Evolutionary conservation across 1,140 invertebrate species (phyloP), one percentile per base, ranked within the genome.

Genomic region (Conus betulinus): DNA sequence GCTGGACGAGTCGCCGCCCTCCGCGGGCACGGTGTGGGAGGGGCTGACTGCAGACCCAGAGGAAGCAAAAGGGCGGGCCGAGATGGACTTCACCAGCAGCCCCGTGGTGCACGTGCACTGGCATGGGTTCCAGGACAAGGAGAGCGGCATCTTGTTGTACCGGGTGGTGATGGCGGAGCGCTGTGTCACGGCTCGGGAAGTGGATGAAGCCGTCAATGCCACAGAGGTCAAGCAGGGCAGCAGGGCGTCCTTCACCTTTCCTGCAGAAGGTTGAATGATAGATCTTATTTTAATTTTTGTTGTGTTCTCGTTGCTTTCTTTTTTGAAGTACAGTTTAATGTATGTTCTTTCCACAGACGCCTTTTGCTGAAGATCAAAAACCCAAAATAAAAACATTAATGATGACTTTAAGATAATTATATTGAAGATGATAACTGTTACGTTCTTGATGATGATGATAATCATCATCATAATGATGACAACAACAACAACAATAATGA

Each of bases 1-100:
- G n/a, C 85, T 90, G 27, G 92, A 93, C 57, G 90, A 90, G 17
- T 93, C 91, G 8, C 90, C 91, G 53, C 91, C 91, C 91, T 63
- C 71, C 27, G 71, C 84, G 39, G 91, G 91, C 27, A 87, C 90
- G 91, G 91, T 91, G 11, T 76, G 71, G 20, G 91, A 92, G 91
- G 91, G 91, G 6, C 60, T 83, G 39, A 52, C 71, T 27, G 89
- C 78, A 17, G 63, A 78, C 23, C 8, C 8, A 60, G 8, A 60
- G 57, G 39, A 39, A 39, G 39, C 39, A 39, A 3, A 39, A 39
- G 83, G 53, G 17, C 53, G 63, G 83, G 87, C 84, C n/a, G 91
- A 92, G 84, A 89, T 90, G 57, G 91, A 92, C 74, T 92, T 88
- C 83, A 90, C 88, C 0, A 89, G 87, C 84, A 63, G 53, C 17